Evolutionary conservation across 2,113 vertebrate species (phyloP).

Genomic region (Plecotus auritus): DNA sequence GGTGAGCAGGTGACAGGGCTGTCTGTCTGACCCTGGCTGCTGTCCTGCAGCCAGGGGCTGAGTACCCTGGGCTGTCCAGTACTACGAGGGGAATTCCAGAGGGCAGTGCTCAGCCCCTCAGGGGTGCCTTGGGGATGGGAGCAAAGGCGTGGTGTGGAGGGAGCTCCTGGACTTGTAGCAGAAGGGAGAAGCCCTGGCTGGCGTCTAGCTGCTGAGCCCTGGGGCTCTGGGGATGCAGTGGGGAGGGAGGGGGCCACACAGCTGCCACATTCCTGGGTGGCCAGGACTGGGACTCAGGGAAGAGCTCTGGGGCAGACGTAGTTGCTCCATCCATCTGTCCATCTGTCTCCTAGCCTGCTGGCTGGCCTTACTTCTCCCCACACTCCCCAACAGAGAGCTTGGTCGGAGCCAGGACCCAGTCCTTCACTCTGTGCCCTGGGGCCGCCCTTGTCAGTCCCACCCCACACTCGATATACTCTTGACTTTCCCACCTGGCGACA

Average conservation of each 20-base stretch:
- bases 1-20: background rate
- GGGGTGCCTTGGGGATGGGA: background rate
- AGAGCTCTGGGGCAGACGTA: background rate
- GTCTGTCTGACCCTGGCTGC: background rate
- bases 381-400: background rate
- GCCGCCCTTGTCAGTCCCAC: background rate
- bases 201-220: background rate
- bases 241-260: background rate
- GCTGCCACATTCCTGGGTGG: background rate
- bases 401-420: background rate
- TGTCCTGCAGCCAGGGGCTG: background rate
- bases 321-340: background rate
- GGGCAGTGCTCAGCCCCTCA: background rate
- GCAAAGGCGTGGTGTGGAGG: too few species aligned
- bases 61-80: background rate
- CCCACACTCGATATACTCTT: background rate
- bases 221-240: background rate
- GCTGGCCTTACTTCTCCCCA: background rate
- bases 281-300: background rate
- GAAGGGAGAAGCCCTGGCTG: background rate
- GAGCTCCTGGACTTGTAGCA: background rate
- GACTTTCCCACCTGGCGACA: fast-evolving
- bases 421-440: background rate
- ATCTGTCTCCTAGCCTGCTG: background rate
- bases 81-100: background rate